Percentiles rank a stretch among this genome's conserved stretches.
These are phyloP conservation scores for Trachelipus rathkii DNA, from an alignment of 1,140 invertebrate species.

Conservation along the genomic window DNA sequence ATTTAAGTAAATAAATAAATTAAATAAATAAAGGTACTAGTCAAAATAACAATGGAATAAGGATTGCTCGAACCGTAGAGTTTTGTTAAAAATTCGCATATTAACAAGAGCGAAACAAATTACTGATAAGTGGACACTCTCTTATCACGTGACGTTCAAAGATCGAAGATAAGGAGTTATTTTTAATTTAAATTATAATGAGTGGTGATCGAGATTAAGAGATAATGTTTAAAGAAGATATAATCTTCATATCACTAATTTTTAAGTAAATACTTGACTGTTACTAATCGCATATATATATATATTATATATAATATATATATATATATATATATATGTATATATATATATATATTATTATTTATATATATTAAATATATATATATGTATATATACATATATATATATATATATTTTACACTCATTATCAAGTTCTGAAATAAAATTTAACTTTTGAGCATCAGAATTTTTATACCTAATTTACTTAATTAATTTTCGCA, in stretches of 20 bases:
- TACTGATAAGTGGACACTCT: neutral
- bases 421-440: neutral
- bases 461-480: neutral
- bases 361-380: constrained; percentile 6
- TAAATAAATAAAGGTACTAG: too few relatives aligned
- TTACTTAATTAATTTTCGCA: neutral
- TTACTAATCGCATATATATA: neutral
- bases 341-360: neutral
- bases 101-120: neutral
- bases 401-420: constrained; percentile 7
- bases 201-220: too few relatives aligned
- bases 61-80: too few relatives aligned
- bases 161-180: neutral
- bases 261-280: neutral
- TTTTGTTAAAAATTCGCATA: too few relatives aligned
- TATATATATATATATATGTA: neutral
- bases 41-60: too few relatives aligned
- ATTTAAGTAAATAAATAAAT: too few relatives aligned
- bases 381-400: constrained; percentile 8
- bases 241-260: too few relatives aligned
- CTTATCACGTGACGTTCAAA: neutral
- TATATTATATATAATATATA: constrained; percentile 11
- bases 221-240: too few relatives aligned
- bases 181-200: neutral
- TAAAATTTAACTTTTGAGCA: neutral